Percentiles rank a stretch among this genome's conserved stretches.
Conservation (phyloP, 2,888 invertebrate genomes). For the Trachelus iudaicus region DNA sequence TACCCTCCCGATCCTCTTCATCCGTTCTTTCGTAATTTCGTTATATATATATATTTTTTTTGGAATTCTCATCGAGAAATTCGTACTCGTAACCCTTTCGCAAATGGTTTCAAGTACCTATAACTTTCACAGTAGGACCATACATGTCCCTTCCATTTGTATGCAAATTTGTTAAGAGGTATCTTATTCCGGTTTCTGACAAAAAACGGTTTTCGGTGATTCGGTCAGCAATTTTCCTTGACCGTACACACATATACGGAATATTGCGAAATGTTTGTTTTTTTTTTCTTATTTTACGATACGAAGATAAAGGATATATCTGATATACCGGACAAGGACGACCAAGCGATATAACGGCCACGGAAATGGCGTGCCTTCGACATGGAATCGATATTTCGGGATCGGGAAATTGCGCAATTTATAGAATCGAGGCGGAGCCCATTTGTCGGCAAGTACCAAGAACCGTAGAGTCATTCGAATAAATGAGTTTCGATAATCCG, state of each 20-base stretch:
- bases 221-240: background rate
- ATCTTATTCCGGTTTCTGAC: background rate
- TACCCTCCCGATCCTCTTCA: background rate
- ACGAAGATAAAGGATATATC: background rate
- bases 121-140: background rate
- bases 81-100: background rate
- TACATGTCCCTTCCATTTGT: background rate
- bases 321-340: background rate
- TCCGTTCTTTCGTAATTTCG: background rate
- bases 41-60: background rate
- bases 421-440: background rate
- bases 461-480: background rate
- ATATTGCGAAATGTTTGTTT: background rate
- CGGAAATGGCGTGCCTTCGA: too few relatives aligned
- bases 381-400: background rate
- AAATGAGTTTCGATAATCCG: background rate
- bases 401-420: background rate
- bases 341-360: too few relatives aligned
- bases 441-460: background rate
- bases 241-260: background rate
- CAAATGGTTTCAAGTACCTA: background rate
- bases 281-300: background rate
- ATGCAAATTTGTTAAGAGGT: background rate
- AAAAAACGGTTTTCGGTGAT: background rate
- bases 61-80: background rate